A percentile compares a stretch with the other conserved stretches of the same genome.
These are phyloP conservation scores for Varecia variegata DNA, from an alignment of 2,797 vertebrate genomes.

Conservation along the genomic window DNA sequence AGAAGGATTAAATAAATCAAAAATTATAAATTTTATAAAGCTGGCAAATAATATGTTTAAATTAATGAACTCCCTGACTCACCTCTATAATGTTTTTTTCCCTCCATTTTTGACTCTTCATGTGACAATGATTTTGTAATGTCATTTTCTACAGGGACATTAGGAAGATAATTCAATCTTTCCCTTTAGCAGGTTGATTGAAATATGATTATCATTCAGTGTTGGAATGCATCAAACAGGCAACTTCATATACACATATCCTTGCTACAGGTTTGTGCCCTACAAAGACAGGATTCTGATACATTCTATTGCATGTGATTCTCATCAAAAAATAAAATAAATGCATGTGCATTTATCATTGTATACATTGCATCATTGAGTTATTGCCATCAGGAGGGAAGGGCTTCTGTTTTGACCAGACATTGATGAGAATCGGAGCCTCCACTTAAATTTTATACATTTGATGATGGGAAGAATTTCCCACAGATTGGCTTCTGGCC, in stretches of 20 bases:
- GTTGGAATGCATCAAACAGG: neutral
- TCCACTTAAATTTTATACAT: neutral
- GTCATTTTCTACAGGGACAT: neutral
- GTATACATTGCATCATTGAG: no score
- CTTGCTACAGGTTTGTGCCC: neutral
- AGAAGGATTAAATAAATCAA: neutral
- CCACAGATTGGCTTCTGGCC: neutral
- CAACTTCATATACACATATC: no score
- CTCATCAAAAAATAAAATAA: neutral
- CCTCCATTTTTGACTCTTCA: neutral
- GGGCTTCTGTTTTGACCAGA: neutral
- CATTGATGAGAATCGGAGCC: neutral
- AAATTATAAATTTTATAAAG: neutral
- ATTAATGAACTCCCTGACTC: neutral
- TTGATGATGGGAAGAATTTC: neutral
- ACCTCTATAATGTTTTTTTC: neutral
- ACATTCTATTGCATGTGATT: neutral
- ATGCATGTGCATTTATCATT: neutral
- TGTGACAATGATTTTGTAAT: neutral
- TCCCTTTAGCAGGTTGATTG: neutral
- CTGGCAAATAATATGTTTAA: neutral
- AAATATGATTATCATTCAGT: neutral
- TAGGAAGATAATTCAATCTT: neutral
- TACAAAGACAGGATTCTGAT: neutral
- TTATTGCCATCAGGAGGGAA: neutral